Evolutionary conservation across 2,888 invertebrate genomes (phyloP), one percentile per base, ranked within the genome.

Genomic region (Pheosia gnoma): DNA sequence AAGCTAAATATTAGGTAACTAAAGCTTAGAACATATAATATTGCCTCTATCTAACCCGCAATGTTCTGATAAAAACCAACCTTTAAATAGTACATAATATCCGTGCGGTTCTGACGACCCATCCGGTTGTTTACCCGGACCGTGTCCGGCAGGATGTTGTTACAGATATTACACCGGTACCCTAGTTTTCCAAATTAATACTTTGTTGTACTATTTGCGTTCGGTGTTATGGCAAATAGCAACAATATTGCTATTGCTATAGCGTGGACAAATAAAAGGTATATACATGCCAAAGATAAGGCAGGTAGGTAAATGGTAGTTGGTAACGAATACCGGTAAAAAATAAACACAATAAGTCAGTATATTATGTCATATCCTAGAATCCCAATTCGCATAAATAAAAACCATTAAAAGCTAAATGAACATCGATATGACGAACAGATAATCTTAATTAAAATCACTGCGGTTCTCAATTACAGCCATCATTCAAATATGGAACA

Each of bases 111-210:
- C 52, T 37, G 53, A 53, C 51, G 8, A 52, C 25, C 54, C 59
- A 45, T 74, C 76, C 74, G 68, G 67, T 61, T 74, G 63, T 71
- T 66, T 68, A 56, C 74, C 62, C 13, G 25, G 52, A 54, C 59
- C 53, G 61, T 57, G 36, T 62, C 72, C 58, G 45, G 25, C 55
- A 60, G 66, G 68, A 70, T 51, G 59, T 58, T 57, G 59, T 25
- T 62, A 11, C 59, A 49, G 68, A 66, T 75, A 75, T 67, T 67
- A 58, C 25, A 25, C 51, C 58, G 58, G 43, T 61, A 62, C 36
- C 64, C 63, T 61, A 70, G 74, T 73, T 68, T 66, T 57, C 64
- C 59, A 65, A 68, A 72, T 70, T 62, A 70, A 73, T 72, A 68
- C 58, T 59, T 58, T 53, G 54, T 43, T 58, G 61, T 62, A 67